phyloP scores from a whole-genome alignment of 1,140 invertebrate genomes.

The Propsilocerus akamusi region DNA sequence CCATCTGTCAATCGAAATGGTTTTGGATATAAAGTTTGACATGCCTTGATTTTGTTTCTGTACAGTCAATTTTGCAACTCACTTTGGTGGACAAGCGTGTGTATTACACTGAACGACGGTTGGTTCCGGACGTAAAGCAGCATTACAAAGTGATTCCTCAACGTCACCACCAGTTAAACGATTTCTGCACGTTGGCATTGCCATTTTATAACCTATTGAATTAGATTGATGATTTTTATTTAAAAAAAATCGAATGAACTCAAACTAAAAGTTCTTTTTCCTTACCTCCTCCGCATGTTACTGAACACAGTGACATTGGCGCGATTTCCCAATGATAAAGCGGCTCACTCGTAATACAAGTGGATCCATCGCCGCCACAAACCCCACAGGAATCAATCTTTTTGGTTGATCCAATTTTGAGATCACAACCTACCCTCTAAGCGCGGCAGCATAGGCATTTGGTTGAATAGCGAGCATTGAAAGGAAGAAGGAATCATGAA shows the following conservation, averaged over 20 bases:
- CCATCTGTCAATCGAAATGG: conserved; percentile 48
- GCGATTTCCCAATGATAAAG: conserved; percentile 71
- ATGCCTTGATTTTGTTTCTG: neutral
- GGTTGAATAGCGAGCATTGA: too few species aligned
- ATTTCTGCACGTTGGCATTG: conserved; percentile 54
- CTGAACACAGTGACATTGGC: conserved; percentile 64
- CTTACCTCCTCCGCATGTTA: conserved; percentile 82
- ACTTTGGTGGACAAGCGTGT: conserved; percentile 74
- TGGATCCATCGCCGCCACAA: conserved; percentile 74
- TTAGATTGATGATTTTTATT: conserved; percentile 9
- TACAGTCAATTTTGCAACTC: conserved; percentile 25
- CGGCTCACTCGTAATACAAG: conserved; percentile 49
- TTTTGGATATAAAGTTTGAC: conserved; percentile 3
- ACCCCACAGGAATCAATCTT: conserved; percentile 76
- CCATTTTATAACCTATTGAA: conserved; percentile 64
- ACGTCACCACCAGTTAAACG: conserved; percentile 50
- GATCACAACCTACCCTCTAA: conserved; percentile 78
- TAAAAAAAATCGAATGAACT: neutral
- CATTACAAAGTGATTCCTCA: conserved; percentile 59
- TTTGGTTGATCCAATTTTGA: conserved; percentile 63
- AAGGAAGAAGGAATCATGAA: too few species aligned
- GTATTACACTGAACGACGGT: conserved; percentile 63
- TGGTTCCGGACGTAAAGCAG: conserved; percentile 49
- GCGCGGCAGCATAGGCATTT: conserved; percentile 12
- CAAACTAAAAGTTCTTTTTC: neutral